A percentile compares a stretch with the other conserved stretches of the same genome.
Evolutionary conservation across 2,113 vertebrate species (phyloP).

Genomic region (Hydrochoerus hydrochaeris): DNA sequence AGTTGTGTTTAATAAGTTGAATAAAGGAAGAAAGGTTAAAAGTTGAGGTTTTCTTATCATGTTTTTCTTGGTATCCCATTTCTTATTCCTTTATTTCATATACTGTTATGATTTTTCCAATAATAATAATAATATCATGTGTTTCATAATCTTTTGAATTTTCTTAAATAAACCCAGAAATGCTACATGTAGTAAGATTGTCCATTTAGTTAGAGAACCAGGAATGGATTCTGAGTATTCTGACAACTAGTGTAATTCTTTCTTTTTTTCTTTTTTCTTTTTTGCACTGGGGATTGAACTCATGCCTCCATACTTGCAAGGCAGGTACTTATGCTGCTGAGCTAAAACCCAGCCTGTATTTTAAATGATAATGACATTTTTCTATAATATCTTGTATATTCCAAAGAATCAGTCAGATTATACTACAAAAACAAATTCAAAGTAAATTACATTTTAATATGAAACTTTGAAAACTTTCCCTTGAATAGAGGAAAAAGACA

Average conservation of each 20-base stretch:
- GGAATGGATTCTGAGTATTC: constrained; percentile 22
- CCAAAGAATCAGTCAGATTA: not conserved
- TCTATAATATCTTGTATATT: not conserved
- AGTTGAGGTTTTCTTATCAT: constrained; percentile 8
- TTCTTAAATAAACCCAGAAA: constrained; percentile 8
- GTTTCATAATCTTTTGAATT: constrained; percentile 12
- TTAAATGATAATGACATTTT: not conserved
- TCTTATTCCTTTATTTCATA: not conserved
- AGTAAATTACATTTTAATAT: constrained; percentile 36
- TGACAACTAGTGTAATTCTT: not conserved
- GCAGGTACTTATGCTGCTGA: too few relatives aligned
- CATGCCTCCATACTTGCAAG: too few relatives aligned
- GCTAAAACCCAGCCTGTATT: not conserved
- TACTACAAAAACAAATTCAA: constrained; percentile 12
- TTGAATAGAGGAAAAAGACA: not conserved
- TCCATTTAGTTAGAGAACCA: not conserved
- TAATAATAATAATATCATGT: not conserved
- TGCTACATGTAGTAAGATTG: not conserved
- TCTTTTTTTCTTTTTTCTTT: too few relatives aligned
- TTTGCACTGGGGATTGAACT: too few relatives aligned
- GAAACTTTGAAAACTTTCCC: constrained; percentile 33
- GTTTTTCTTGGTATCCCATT: not conserved
- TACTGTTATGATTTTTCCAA: not conserved
- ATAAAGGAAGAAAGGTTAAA: constrained; percentile 11
- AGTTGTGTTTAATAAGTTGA: not conserved